Evolutionary conservation across 1,140 invertebrate genomes (phyloP), one percentile per base, ranked within the genome.

Genomic region (Eulimnadia texana): DNA sequence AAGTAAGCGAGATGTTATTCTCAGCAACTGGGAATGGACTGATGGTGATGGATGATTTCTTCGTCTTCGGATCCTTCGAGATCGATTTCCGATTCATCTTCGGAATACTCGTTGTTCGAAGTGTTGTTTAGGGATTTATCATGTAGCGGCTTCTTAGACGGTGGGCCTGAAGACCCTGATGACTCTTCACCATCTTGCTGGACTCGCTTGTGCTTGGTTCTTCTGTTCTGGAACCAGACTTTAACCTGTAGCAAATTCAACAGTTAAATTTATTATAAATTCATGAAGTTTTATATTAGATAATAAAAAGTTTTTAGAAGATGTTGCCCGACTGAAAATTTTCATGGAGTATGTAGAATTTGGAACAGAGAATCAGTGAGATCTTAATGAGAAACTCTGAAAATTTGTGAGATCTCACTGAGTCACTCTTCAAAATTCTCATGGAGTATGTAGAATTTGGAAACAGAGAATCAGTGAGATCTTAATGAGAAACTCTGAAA

Each of bases 201-300:
- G 64, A 75, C 72, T 47, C 79, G 67, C 66, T 82, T 82, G 70
- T 80, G 75, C 66, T 82, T 82, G 3, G 80, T 82, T 58, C 81
- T 66, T 50, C 81, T 69, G 70, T 83, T 83, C 70, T 83, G 81
- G 67, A 83, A 83, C 81, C 81, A 82, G 3, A 82, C 81, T 72
- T 82, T 82, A 3, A 82, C 80, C 80, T 82, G 70, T 27, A 50
- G 60, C 20, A n/a, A 65, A 67, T 10, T 13, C 24, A 54, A 53
- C 1, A 33, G 20, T 24, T 20, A 28, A 2, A 2, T 20, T 60
- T 50, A 60, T 9, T n/a, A 58, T 11, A 6, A 19, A n/a, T 29
- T 10, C 25, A 22, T 11, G 55, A 9, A n/a, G 55, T 25, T 3
- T 13, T 19, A 29, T 10, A 27, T 24, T 2, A 47, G 20, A 2